Evolutionary conservation across 1,140 invertebrate genomes (phyloP).

Genomic region (Zaprionus capensis): DNA sequence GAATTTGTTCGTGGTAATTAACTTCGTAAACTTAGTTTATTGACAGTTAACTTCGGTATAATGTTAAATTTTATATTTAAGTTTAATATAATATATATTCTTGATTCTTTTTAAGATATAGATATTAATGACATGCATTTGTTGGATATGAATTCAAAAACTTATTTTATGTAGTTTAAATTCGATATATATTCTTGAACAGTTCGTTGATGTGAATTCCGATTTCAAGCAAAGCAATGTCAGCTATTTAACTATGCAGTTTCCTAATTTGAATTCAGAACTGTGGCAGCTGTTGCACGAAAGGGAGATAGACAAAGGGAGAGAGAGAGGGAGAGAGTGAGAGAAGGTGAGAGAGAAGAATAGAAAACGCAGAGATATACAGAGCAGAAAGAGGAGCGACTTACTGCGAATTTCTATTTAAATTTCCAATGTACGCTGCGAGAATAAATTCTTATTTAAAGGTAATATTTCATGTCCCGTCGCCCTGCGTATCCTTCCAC

Average conservation of each 20-base stretch:
- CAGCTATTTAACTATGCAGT: background rate
- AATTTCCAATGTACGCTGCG: conserved; percentile 41
- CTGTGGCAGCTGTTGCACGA: background rate
- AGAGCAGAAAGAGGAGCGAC: background rate
- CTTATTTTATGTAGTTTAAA: background rate
- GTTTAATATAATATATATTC: no score
- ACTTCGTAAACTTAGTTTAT: no score
- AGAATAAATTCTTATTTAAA: conserved; percentile 67
- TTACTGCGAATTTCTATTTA: conserved; percentile 44
- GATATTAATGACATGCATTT: no score
- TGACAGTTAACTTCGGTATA: no score
- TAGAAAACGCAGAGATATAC: background rate
- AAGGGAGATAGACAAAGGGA: background rate
- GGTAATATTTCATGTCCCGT: conserved; percentile 60
- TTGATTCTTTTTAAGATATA: no score
- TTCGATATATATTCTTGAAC: background rate
- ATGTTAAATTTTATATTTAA: no score
- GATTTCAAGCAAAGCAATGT: background rate
- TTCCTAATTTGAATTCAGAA: background rate
- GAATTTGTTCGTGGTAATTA: no score
- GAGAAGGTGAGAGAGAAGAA: background rate
- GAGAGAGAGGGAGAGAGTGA: background rate
- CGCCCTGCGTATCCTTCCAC: conserved; percentile 1
- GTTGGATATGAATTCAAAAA: no score
- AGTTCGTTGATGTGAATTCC: background rate